Evolutionary conservation across 2,797 vertebrate species (phyloP), one percentile per base, ranked within the genome.

Genomic region (Delichon dasypus): DNA sequence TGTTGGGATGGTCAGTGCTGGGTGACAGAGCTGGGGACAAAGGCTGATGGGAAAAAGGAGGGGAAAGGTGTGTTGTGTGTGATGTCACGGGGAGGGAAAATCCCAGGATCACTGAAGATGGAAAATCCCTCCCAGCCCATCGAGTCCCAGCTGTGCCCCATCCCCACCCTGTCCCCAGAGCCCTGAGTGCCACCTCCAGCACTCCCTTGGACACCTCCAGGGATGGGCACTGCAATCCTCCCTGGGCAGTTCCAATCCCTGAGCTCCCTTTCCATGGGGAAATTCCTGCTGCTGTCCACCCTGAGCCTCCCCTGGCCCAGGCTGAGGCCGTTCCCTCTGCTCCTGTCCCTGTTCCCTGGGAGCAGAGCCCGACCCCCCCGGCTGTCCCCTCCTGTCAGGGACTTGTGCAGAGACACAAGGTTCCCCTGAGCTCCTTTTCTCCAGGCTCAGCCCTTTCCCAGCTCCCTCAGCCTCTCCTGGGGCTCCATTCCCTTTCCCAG

Each of bases 111-210:
- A 3, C 7, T 14, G 36, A 58, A 7, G 36, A 0, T 44, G 75
- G 50, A 16, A 71, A 78, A 64, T 2, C 4, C 0, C 10, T 55
- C 32, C 36, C 1, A 5, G 36, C 1, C 5, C 44, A 57, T 26
- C 0, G 0, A 38, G 36, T 10, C 36, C 36, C 36, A 38, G 36
- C 36, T 38, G 36, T 38, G 36, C 36, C 36, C 36, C 36, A 38
- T 38, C 36, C 36, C 36, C 36, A 38, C 36, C 10, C 36, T 38
- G 36, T 38, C 36, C 36, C 36, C 36, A 38, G 36, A 38, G 36
- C 36, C 36, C 36, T 38, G 36, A 38, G 36, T 38, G 36, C 36
- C 36, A 38, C 36, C 36, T 38, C 36, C 36, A 38, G 36, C 36
- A 38, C 36, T 38, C 36, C 36, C 36, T 38, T 10, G 10, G 36